A percentile compares a stretch with the other conserved stretches of the same genome.
Evolutionary conservation across 2,113 vertebrate genomes (phyloP).

Genomic region (Oncorhynchus mykiss): DNA sequence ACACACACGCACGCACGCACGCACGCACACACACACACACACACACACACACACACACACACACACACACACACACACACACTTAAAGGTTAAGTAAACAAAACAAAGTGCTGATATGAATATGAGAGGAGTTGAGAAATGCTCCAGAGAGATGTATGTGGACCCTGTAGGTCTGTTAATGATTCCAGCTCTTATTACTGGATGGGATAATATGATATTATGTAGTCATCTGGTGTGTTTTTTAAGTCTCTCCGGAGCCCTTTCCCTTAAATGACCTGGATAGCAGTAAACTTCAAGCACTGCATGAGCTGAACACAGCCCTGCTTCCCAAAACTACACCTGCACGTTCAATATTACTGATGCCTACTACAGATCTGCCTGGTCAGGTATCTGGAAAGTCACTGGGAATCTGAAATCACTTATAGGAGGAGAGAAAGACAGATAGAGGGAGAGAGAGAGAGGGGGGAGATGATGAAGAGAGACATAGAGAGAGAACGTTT

Average conservation of each 20-base stretch:
- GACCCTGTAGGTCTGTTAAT: neutral
- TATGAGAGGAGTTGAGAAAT: neutral
- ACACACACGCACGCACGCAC: neutral
- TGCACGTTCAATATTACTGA: neutral
- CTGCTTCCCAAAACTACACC: neutral
- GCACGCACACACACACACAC: neutral
- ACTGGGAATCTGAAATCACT: neutral
- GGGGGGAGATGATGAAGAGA: neutral
- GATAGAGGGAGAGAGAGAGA: neutral
- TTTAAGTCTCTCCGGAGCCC: neutral
- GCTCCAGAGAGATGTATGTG: neutral
- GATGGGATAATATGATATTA: neutral
- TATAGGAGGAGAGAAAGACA: neutral
- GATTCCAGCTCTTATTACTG: constrained; percentile 3
- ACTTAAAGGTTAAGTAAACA: neutral
- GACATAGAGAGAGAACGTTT: too few relatives aligned
- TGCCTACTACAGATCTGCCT: neutral
- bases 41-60: neutral
- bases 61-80: constrained; percentile 9
- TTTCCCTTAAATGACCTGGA: constrained; percentile 6
- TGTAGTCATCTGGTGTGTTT: neutral
- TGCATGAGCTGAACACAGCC: neutral
- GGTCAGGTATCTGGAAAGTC: neutral
- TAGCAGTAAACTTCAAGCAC: neutral
- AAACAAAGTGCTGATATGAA: neutral